Evolutionary conservation across 2,113 vertebrate genomes (phyloP), one percentile per base, ranked within the genome.

Genomic region (Brachirus orientalis): DNA sequence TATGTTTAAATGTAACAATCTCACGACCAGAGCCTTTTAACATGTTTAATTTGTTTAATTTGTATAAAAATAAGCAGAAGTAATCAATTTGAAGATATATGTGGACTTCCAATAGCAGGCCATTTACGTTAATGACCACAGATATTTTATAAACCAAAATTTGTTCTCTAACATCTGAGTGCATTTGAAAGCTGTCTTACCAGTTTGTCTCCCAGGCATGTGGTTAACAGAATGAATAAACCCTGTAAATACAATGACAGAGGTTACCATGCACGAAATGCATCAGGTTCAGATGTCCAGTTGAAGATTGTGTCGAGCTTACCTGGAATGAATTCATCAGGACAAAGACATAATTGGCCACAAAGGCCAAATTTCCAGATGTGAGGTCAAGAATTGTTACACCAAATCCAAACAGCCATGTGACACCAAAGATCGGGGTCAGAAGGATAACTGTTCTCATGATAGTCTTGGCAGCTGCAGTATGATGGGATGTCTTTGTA

Each of bases 251-350:
- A 14, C 77, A 41, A 59, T 36, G 13, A 56, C 35, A 71, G 3
- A 35, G 7, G 44, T 72, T 55, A 63, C 22, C 75, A 5, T 22
- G 7, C 12, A 41, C 18, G 14, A 33, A 63, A 13, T 14, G 17
- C 35, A 12, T 45, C 11, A 37, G 6, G 1, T 48, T 35, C 36
- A 61, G 35, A 37, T 37, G 41, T 57, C 63, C 41, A 45, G 3
- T 20, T 33, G 1, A 51, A 60, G 20, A 65, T 37, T 5, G 28
- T 35, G 13, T 14, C 6, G 16, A 45, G 18, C 50, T 3, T 88
- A 94, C 93, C 93, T 94, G 93, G 48, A 93, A 91, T n/a, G 87
- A 58, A 12, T 94, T 94, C 1, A 91, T 53, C 16, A 89, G 1
- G 14, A 69, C 82, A 51, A 94, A 94, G 38, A 33, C 17, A 6